Conservation (phyloP, 2,888 invertebrate genomes). For the Caenorhabditis angaria region DNA sequence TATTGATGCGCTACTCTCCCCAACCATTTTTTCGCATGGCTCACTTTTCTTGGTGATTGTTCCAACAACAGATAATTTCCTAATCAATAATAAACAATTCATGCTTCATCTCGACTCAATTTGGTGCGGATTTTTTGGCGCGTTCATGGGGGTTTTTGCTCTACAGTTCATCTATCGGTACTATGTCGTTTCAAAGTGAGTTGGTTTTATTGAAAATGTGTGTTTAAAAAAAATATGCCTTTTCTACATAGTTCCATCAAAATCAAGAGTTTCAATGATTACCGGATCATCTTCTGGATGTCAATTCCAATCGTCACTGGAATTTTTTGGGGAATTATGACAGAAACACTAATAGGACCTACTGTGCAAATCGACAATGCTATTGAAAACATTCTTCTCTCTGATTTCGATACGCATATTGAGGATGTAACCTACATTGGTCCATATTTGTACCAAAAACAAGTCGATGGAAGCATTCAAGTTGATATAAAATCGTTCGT, state of each 20-base stretch:
- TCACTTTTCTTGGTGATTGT: not conserved
- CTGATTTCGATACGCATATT: no score
- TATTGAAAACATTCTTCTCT: no score
- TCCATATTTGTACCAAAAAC: no score
- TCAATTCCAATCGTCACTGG: not conserved
- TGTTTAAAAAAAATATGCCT: no score
- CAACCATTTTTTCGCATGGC: not conserved
- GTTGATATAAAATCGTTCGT: no score
- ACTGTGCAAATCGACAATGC: not conserved
- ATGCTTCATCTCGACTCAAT: no score
- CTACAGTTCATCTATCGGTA: not conserved
- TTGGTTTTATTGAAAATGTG: not conserved
- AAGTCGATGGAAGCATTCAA: no score
- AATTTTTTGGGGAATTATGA: not conserved
- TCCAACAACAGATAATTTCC: not conserved
- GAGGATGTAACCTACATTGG: no score
- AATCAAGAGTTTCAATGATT: not conserved
- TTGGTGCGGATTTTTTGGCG: not conserved
- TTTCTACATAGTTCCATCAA: not conserved
- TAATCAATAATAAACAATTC: not conserved
- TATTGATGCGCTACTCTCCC: not conserved
- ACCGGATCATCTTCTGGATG: not conserved
- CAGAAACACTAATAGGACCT: not conserved
- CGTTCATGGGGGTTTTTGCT: not conserved
- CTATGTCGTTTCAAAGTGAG: not conserved